phyloP scores from a whole-genome alignment of 2,797 vertebrate species.

The Hippopotamyrus pictus region DNA sequence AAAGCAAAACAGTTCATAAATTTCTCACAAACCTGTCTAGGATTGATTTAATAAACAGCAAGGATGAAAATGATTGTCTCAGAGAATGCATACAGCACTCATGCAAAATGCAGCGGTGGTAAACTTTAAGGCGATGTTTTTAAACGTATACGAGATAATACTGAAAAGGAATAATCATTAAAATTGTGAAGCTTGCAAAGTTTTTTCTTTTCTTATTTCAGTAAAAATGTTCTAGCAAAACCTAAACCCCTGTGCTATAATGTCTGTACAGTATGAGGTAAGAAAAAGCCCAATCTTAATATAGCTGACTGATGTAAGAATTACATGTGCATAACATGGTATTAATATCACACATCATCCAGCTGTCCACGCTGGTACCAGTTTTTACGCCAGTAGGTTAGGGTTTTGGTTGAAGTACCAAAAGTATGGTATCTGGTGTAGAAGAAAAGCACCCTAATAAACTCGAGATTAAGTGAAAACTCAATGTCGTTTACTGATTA shows the following conservation, averaged over 20 bases:
- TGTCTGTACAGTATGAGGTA: neutral
- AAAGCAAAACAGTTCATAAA: neutral
- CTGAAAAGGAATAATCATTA: neutral
- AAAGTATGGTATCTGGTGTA: neutral
- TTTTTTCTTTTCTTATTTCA: neutral
- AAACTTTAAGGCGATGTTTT: neutral
- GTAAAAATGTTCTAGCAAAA: neutral
- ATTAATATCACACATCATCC: neutral
- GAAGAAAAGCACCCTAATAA: neutral
- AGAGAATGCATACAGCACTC: neutral
- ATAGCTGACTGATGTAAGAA: neutral
- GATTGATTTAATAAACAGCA: neutral
- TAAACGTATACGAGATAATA: neutral
- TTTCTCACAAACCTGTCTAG: neutral
- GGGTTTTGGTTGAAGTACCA: neutral
- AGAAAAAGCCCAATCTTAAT: neutral
- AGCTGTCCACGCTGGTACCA: neutral
- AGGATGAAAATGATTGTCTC: neutral
- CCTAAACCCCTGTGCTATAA: neutral
- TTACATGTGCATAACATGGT: neutral
- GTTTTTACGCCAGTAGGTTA: neutral
- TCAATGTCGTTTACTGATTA: neutral
- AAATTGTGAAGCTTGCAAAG: neutral
- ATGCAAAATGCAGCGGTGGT: neutral
- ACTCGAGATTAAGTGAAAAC: neutral